A percentile compares a stretch with the other conserved stretches of the same genome.
Evolutionary conservation across 2,797 vertebrate species (phyloP).

Genomic region (Squalus acanthias): DNA sequence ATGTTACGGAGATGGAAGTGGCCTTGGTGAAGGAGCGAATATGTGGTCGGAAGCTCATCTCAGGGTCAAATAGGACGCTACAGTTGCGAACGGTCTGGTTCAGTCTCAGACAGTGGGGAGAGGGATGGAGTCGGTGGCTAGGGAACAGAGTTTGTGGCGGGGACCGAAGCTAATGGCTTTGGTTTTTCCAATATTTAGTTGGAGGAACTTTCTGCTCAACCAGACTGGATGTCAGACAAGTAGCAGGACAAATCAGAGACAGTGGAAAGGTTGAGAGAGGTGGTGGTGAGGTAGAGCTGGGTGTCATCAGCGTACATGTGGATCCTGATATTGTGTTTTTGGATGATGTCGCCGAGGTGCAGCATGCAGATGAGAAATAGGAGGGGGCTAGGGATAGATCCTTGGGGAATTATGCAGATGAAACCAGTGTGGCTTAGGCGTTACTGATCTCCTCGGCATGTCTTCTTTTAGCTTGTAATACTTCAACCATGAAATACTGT

Average conservation of each 20-base stretch:
- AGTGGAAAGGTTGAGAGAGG: neutral
- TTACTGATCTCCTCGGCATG: neutral
- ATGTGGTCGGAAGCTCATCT: no score
- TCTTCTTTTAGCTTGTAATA: neutral
- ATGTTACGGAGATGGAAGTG: neutral
- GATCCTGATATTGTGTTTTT: neutral
- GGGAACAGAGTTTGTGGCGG: no score
- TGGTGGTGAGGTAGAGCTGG: neutral
- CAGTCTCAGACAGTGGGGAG: no score
- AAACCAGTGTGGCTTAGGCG: neutral
- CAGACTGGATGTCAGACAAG: neutral
- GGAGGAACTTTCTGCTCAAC: neutral
- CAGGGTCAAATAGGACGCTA: no score
- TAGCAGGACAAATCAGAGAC: neutral
- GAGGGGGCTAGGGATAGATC: no score
- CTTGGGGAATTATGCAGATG: neutral
- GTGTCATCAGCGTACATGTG: neutral
- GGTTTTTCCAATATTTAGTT: neutral
- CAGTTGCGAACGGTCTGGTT: no score
- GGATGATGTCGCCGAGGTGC: neutral
- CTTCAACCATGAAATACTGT: neutral
- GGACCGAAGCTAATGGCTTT: neutral
- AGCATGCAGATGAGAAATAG: neutral
- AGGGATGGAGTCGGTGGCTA: no score
- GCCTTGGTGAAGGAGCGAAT: no score